Percentiles rank a stretch among this genome's conserved stretches.
Conservation (phyloP, 2,797 vertebrate species). For the Hoplostethus atlanticus region DNA sequence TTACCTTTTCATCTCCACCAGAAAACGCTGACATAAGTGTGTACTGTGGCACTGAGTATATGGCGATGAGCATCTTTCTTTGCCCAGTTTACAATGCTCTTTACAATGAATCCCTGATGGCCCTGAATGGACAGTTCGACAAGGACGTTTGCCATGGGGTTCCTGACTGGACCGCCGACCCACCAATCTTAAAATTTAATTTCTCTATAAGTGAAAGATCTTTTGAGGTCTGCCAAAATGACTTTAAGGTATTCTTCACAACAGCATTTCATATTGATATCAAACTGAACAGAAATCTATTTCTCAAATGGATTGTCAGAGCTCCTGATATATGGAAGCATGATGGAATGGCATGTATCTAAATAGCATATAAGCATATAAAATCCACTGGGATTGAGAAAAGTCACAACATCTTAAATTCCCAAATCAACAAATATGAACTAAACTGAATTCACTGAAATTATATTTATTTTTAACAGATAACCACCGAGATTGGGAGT, state of each 20-base stretch:
- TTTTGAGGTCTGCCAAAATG: conserved; percentile 62
- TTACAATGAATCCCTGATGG: conserved; percentile 83
- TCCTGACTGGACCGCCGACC: conserved; percentile 60
- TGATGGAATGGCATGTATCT: too few species aligned
- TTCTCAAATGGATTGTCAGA: too few species aligned
- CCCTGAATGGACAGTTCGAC: conserved; percentile 71
- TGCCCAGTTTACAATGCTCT: conserved; percentile 81
- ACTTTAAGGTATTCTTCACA: conserved; percentile 62
- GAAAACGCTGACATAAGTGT: conserved; percentile 79
- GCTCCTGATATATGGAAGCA: too few species aligned
- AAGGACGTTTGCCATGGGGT: conserved; percentile 65
- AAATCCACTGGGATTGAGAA: neutral
- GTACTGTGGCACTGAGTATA: conserved; percentile 72
- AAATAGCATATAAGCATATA: neutral
- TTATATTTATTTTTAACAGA: conserved; percentile 54
- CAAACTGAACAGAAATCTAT: neutral
- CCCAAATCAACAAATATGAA: neutral
- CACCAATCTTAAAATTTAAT: conserved; percentile 78
- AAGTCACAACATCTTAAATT: neutral
- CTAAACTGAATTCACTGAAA: neutral
- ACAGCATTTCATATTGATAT: neutral
- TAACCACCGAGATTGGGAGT: conserved; percentile 52
- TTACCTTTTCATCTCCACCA: conserved; percentile 44
- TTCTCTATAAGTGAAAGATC: conserved; percentile 69
- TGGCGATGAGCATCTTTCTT: conserved; percentile 76